phyloP scores from a whole-genome alignment of 2,797 vertebrate species.

The Echiichthys vipera region DNA sequence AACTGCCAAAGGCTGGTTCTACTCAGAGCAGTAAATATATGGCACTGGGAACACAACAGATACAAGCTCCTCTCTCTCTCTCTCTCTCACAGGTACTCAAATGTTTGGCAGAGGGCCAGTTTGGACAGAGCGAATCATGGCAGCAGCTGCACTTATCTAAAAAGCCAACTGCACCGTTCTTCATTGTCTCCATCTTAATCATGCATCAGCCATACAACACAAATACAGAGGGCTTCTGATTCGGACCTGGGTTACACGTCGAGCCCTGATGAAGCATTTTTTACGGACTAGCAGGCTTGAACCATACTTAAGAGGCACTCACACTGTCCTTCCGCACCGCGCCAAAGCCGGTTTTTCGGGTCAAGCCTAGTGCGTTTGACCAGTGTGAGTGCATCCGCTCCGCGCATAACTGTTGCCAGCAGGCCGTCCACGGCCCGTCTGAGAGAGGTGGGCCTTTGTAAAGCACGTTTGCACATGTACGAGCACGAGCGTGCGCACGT shows the following conservation, averaged over 20 bases:
- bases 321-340: too few species aligned
- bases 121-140: conserved; percentile 60
- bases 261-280: background rate
- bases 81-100: conserved; percentile 59
- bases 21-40: conserved; percentile 60
- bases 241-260: background rate
- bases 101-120: conserved; percentile 59
- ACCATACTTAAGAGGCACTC: conserved; percentile 9
- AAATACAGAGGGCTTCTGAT: conserved; percentile 16
- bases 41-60: conserved; percentile 45
- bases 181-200: conserved; percentile 30
- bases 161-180: conserved; percentile 40
- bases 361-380: too few species aligned
- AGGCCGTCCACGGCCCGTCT: too few species aligned
- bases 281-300: background rate
- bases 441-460: too few species aligned
- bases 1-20: conserved; percentile 59
- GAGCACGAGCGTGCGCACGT: too few species aligned
- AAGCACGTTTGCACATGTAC: too few species aligned
- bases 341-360: too few species aligned
- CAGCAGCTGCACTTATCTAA: conserved; percentile 58
- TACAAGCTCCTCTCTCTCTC: conserved; percentile 50
- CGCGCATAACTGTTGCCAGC: too few species aligned
- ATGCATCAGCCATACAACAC: conserved; percentile 10
- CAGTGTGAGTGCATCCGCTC: too few species aligned